Conservation (phyloP, 2,888 invertebrate species). For the Lymantria monacha region DNA sequence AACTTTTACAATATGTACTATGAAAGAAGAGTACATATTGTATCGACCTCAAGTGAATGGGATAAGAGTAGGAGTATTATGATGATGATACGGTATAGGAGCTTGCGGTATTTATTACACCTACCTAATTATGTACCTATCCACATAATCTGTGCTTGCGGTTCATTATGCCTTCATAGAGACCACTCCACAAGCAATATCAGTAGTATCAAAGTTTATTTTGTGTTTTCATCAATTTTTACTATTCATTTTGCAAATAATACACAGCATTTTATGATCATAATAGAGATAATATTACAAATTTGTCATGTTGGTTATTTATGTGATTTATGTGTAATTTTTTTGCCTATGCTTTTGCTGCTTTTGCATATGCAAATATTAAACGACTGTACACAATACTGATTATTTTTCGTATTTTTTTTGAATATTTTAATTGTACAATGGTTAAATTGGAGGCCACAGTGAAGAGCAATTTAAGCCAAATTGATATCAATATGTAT, state of each 20-base stretch:
- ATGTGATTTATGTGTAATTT: constrained; percentile 41
- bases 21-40: no score
- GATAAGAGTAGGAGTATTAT: no score
- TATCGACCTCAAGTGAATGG: no score
- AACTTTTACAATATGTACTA: no score
- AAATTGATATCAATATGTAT: constrained; percentile 5
- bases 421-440: not conserved
- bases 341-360: constrained; percentile 59
- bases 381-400: constrained; percentile 30
- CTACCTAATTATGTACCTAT: not conserved
- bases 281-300: constrained; percentile 8
- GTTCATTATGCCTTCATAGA: not conserved
- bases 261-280: constrained; percentile 7
- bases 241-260: constrained; percentile 9
- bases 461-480: constrained; percentile 1
- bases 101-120: not conserved
- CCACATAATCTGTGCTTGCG: not conserved
- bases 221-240: constrained; percentile 1
- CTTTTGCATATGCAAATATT: constrained; percentile 49
- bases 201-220: not conserved
- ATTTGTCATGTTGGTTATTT: constrained; percentile 29
- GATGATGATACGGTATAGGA: no score
- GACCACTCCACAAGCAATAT: not conserved
- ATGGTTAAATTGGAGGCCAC: not conserved
- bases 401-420: not conserved